phyloP scores from a whole-genome alignment of 64 coral and sea anemone species.

The Orbicella faveolata region DNA sequence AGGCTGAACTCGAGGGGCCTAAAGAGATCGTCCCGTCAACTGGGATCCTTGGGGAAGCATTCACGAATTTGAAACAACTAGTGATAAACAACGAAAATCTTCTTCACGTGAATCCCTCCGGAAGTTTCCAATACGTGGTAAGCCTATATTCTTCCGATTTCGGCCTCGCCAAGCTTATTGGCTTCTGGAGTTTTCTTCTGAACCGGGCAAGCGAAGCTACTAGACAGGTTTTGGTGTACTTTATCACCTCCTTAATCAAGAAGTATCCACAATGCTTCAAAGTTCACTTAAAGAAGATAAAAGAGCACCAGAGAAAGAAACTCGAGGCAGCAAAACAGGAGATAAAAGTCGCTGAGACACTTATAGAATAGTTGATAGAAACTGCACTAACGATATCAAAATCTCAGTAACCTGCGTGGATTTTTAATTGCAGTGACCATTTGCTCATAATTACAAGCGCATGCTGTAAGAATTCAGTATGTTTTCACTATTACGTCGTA shows the following conservation, averaged over 20 bases:
- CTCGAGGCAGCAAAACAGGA: neutral
- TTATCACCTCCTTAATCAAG: constrained; percentile 12
- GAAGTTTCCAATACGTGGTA: neutral
- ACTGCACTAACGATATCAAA: no score
- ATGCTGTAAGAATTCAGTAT: no score
- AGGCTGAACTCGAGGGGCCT: neutral
- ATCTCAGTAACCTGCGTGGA: no score
- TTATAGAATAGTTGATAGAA: no score
- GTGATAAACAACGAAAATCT: neutral
- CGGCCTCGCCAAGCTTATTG: neutral
- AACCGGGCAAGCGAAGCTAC: neutral
- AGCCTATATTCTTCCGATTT: constrained; percentile 3
- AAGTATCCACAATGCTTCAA: constrained; percentile 26
- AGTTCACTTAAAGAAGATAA: constrained; percentile 3
- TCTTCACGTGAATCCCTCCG: neutral
- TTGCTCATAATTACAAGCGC: no score
- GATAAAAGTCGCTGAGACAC: neutral
- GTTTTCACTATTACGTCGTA: no score
- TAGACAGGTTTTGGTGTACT: neutral
- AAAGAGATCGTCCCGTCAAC: neutral
- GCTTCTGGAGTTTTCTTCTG: constrained; percentile 7
- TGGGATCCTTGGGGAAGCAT: neutral
- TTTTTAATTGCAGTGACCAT: no score
- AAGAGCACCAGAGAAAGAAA: neutral
- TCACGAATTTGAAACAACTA: neutral